Base-by-base conservation (phyloP, 64 coral and sea anemone genomes). In the Orbicella faveolata region DNA sequence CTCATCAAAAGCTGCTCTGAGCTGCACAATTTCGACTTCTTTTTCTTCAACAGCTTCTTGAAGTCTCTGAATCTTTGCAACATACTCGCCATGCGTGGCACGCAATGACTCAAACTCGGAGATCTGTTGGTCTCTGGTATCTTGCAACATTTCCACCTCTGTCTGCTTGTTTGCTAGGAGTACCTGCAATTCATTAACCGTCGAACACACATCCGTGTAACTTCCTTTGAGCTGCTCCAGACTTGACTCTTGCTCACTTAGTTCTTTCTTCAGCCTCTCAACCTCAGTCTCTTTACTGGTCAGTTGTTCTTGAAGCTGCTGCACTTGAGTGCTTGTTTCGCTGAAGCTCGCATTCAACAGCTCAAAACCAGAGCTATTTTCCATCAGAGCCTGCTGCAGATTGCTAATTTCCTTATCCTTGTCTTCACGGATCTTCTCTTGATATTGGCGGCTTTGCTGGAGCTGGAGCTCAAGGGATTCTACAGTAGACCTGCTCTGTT, bases 371-470 rank as follows among this genome's bases (percentile, higher is more conserved):
- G 82, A 72, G 65, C 82, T 93, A 75, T 78, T 93, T 88, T 83
- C 78, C 89, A 74, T 93, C 82, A 66, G 87, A 70, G 73, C 81
- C 87, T 10, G 75, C 59, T 87, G 78, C 36, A 83, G 83, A 75
- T 81, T 93, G 76, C 74, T 33, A 61, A 96, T 90, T 54, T 81
- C 87, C 67, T 90, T 89, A 55, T 96, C 95, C 59, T 96, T 96
- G 63, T 80, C 83, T 61, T 92, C 90, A 0, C 87, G 66, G 61
- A 36, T 39, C 48, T 77, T 84, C 14, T 36, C 75, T 11, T 63
- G 82, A 8, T 91, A n/a, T 16, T 76, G 19, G 18, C 9, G 33
- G 44, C 74, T 72, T 26, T 79, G 74, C 35, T 87, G 75, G 25
- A 92, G 63, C 76, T 92, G 90, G 62, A 21, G 52, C 69, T 92